Base-by-base conservation (phyloP, 1,140 invertebrate genomes). In the Drosophila lini region DNA sequence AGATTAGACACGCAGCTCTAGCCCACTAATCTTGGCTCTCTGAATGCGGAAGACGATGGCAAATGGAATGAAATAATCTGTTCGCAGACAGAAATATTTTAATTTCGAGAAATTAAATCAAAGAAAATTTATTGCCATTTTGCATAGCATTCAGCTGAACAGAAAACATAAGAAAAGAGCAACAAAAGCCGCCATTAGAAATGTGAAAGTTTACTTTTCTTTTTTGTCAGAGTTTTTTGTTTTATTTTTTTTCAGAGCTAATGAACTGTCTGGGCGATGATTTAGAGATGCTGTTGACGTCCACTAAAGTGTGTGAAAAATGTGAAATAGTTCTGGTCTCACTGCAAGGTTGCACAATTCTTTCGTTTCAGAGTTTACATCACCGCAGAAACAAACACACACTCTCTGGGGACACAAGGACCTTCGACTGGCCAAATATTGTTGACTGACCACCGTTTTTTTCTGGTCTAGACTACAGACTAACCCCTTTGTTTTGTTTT, bases 141-240 rank as follows among this genome's bases (percentile, higher is more conserved):
- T 71, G 77, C 63, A 78, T 69, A 74, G 79, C 34, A 25, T 38
- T 42, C 44, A 59, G 47, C 13, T 55, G 34, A 40, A 38, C 34
- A 47, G 41, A 69, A 31, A 53, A 62, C n/a, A 61, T 9, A 47
- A 64, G 40, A 50, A 40, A 62, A 40, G 67, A 40, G 63, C 53
- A 64, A 69, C 73, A 68, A 74, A 48, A 41, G 52, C 47, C 47
- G 64, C 77, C 73, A 89, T 83, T 83, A 80, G 68, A 83, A 80
- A 83, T 88, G 83, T 88, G 83, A 88, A 88, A 88, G 83, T 88
- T 89, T 64, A 88, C 83, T 88, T 88, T 88, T 88, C 80, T 83
- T 88, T 88, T 78, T 45, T 67, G 50, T 62, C 11, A 31, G 15
- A 13, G 44, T 38, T 58, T 44, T 41, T 70, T 25, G 59, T 41